These are phyloP conservation scores for Coilia nasus DNA, from an alignment of 2,797 vertebrate genomes.

Conservation along the genomic window DNA sequence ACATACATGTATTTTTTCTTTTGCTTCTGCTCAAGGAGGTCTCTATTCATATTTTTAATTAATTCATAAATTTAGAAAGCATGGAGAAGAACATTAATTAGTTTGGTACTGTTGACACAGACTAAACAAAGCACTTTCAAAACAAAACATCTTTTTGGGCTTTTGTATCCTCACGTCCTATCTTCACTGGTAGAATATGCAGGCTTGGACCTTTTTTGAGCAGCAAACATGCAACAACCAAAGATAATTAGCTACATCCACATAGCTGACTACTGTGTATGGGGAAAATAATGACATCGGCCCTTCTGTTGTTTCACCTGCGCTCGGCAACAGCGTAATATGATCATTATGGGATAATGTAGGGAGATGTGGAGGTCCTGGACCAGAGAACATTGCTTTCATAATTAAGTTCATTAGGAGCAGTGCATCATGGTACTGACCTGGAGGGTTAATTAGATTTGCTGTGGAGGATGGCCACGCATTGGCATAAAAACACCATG, in stretches of 20 bases:
- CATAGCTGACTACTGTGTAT: neutral
- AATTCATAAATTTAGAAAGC: slow-evolving; percentile 13
- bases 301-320: slow-evolving; percentile 5
- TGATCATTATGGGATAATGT: slow-evolving; percentile 19
- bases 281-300: slow-evolving; percentile 23
- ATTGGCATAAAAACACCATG: neutral
- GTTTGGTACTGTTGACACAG: neutral
- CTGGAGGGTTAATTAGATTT: slow-evolving; percentile 36
- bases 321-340: neutral
- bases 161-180: neutral
- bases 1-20: neutral
- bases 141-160: neutral
- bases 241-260: slow-evolving; percentile 26
- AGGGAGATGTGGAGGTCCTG: neutral
- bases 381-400: slow-evolving; percentile 9
- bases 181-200: slow-evolving; percentile 6
- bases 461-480: neutral
- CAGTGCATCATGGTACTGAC: neutral
- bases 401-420: slow-evolving; percentile 32
- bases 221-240: slow-evolving; percentile 12
- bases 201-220: neutral
- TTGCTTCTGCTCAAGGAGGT: neutral
- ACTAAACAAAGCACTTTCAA: neutral
- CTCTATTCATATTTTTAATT: neutral
- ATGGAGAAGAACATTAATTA: neutral